A percentile compares a stretch with the other conserved stretches of the same genome.
Conservation (phyloP, 2,113 vertebrate species). For the Pteropus alecto region DNA sequence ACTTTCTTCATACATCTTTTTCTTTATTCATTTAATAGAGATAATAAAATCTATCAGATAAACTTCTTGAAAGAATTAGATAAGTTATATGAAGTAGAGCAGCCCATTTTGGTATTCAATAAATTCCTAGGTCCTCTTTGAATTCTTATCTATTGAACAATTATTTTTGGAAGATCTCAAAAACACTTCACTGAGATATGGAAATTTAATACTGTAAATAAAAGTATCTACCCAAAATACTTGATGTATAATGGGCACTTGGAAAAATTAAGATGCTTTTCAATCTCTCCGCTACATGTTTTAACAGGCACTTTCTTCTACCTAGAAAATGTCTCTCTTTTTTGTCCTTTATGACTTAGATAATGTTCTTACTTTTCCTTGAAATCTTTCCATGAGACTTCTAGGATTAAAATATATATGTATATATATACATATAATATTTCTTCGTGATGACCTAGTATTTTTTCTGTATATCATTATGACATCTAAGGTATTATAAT, state of each 20-base stretch:
- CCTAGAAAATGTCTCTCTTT: not conserved
- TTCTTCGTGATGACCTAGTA: not conserved
- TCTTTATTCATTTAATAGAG: not conserved
- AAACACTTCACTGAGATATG: not conserved
- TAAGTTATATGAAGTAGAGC: not conserved
- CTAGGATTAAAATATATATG: not conserved
- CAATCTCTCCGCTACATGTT: not conserved
- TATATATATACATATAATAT: not conserved
- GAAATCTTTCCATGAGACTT: not conserved
- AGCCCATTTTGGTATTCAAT: not conserved
- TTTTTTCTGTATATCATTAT: not conserved
- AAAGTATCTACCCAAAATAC: not conserved
- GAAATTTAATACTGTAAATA: slow-evolving; percentile 1
- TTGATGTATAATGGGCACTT: not conserved
- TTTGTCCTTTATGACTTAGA: not conserved
- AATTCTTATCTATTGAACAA: not conserved
- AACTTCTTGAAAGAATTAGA: not conserved
- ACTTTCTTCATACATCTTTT: not conserved
- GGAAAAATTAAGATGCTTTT: not conserved
- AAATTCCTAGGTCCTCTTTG: not conserved
- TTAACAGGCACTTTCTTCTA: not conserved
- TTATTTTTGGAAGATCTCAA: not conserved
- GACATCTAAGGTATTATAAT: not conserved
- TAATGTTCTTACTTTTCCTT: not conserved
- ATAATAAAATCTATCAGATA: not conserved